These are phyloP conservation scores for Erethizon dorsatum DNA, from an alignment of 2,797 vertebrate genomes.

Conservation along the genomic window DNA sequence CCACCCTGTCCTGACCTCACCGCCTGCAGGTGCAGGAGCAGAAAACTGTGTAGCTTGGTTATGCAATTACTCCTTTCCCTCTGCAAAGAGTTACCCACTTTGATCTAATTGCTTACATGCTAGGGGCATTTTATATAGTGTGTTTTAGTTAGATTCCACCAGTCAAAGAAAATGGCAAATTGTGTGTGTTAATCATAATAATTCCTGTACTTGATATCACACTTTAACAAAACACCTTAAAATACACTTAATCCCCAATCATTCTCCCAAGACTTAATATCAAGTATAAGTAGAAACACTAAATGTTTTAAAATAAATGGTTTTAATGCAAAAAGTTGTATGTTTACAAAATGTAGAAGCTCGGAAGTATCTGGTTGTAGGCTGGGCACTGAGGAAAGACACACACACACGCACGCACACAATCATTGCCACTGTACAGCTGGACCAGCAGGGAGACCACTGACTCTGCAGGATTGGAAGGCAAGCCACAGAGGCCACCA, in stretches of 20 bases:
- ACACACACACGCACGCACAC: background rate
- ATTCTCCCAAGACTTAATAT: background rate
- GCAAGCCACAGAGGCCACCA: background rate
- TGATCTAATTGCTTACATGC: background rate
- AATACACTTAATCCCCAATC: background rate
- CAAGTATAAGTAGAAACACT: background rate
- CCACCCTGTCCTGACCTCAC: background rate
- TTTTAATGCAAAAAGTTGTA: background rate
- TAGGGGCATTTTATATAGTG: background rate
- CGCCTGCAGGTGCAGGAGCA: background rate
- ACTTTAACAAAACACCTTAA: slow-evolving; percentile 42
- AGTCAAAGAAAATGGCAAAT: slow-evolving; percentile 35
- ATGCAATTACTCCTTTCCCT: background rate
- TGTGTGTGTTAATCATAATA: background rate
- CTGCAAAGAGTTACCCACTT: background rate
- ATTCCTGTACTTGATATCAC: background rate
- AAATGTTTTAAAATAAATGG: background rate
- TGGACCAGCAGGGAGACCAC: background rate
- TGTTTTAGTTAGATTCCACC: slow-evolving; percentile 21
- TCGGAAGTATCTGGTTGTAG: background rate
- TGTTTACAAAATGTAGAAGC: background rate
- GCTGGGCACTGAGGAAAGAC: background rate
- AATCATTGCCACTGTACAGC: background rate
- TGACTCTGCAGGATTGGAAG: background rate
- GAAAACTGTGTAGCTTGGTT: background rate